phyloP scores from a whole-genome alignment of 2,888 invertebrate species.

The Tillus elongatus region DNA sequence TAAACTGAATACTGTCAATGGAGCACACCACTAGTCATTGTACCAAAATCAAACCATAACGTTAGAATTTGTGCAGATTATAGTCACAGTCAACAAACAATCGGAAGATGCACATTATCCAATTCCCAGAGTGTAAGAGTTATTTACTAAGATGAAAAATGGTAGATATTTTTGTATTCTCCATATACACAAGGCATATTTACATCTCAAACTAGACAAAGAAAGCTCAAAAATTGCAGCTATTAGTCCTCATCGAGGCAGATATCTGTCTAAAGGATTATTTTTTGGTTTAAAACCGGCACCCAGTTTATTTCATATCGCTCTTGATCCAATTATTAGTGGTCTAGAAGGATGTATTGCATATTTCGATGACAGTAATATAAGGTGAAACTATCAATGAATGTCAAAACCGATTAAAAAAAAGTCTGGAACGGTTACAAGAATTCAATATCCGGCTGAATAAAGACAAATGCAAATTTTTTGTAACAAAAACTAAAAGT shows the following conservation, averaged over 20 bases:
- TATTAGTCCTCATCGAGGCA: not conserved
- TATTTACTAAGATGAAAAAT: not conserved
- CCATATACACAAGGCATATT: not conserved
- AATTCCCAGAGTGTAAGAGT: too few species aligned
- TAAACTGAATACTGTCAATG: not conserved
- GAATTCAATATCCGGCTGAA: constrained; percentile 17
- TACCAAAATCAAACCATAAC: not conserved
- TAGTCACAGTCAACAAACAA: not conserved
- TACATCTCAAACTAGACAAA: not conserved
- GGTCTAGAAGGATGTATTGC: too few species aligned
- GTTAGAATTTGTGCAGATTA: not conserved
- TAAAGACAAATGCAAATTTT: constrained; percentile 20
- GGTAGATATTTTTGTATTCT: not conserved
- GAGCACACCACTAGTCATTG: not conserved
- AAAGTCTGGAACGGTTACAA: constrained; percentile 15
- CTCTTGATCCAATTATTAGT: not conserved
- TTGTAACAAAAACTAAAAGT: constrained; percentile 10
- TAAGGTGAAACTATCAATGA: not conserved
- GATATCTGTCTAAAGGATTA: not conserved
- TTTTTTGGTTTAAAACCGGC: constrained; percentile 1
- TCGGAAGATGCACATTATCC: not conserved
- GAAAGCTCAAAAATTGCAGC: not conserved
- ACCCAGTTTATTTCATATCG: not conserved
- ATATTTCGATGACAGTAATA: too few species aligned
- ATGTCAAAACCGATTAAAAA: constrained; percentile 7